Base-by-base conservation (phyloP, 2,113 vertebrate genomes). In the Addax nasomaculatus region DNA sequence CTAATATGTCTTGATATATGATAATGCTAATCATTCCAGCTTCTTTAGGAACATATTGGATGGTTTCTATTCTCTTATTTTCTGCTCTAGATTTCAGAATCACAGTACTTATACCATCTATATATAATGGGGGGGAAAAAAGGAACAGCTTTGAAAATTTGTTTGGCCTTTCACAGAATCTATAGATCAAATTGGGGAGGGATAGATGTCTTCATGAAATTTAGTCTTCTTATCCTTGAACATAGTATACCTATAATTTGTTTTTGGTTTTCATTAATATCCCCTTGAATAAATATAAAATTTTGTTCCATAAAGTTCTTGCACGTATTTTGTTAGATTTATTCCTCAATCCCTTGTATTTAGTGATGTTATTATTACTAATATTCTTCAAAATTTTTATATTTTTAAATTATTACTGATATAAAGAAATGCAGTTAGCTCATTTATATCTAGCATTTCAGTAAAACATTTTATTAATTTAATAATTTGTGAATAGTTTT, bases 251-350 rank as follows among this genome's bases (percentile, higher is more conserved):
- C n/a, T 86, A 62, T 89, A 88, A 67, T 16, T n/a, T 23, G 11
- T 81, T 85, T 67, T 73, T 80, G 7, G 10, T 84, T 53, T 96
- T 96, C 23, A 78, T 83, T 84, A 58, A 17, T 89, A 86, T 62
- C 36, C 60, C 55, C 70, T 87, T 84, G 15, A 89, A 80, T 95
- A 81, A 76, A 90, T 53, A 53, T 19, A 51, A 79, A 47, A 27
- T 58, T 90, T 49, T 76, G 9, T 89, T 36, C 17, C 16, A 81
- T 53, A 67, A 73, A 81, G 25, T 64, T 79, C 7, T 15, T 94
- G 4, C 5, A 19, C 62, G 10, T 33, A 36, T 94, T 92, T 21
- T 93, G 14, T 47, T 96, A 91, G 21, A 67, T 93, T 93, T 90
- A 53, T 70, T 81, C 10, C n/a, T 90, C 4, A 2, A 36, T 83